Base-by-base conservation (phyloP, 1,140 invertebrate genomes). In the Ceratosolen solmsi region DNA sequence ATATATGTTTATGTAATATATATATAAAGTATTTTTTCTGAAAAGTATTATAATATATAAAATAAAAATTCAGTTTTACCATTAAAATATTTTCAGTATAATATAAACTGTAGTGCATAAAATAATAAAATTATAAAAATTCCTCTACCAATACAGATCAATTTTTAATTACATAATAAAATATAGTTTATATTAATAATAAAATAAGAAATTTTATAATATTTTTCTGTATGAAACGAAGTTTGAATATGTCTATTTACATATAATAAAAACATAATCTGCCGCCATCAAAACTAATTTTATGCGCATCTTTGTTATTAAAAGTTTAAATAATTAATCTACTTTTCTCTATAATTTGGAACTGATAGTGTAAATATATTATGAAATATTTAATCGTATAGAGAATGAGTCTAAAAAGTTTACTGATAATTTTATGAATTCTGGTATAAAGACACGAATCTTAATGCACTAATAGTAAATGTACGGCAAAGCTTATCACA, bases 1-100 rank as follows among this genome's bases (percentile, higher is more conserved):
- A 68, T 38, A 65, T 36, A 68, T n/a, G 0, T 68, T 68, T 38
- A n/a, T 68, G 22, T 68, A 7, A 68, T 38, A 68, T 38, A 68
- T 8, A 38, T 22, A 33, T 22, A 36, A 68, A 65, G n/a, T 68
- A 68, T 38, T 68, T 68, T 68, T 20, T n/a, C 17, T 9, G 25
- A n/a, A 17, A 68, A 38, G 13, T 33, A 33, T 63, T 63, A 1
- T 63, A 33, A 63, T 63, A 33, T 63, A 2, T 20, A 33, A 38
- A 68, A n/a, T 38, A 68, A 68, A 68, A n/a, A 38, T n/a, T n/a
- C 27, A 38, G 20, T 20, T 38, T 3, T 15, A 13, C 20, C 33
- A 38, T 38, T 68, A n/a, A 20, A 38, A 68, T 38, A 68, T n/a
- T 38, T 68, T 68, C 17, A 38, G 33, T 2, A 68, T 38, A 38